A percentile compares a stretch with the other conserved stretches of the same genome.
phyloP scores from a whole-genome alignment of 2,888 invertebrate species.

The Caenorhabditis panamensis region DNA sequence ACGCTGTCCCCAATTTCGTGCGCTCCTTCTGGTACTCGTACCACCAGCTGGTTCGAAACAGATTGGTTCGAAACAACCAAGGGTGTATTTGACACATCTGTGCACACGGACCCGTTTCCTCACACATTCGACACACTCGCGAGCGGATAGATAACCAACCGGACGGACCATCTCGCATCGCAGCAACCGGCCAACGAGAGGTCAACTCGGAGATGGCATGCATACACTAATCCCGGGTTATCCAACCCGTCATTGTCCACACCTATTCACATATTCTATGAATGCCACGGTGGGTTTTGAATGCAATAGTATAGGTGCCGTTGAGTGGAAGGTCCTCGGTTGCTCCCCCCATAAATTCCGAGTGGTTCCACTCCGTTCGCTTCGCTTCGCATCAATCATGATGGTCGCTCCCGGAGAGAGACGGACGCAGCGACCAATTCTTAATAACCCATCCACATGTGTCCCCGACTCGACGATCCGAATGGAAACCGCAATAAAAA shows the following conservation, averaged over 20 bases:
- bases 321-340: background rate
- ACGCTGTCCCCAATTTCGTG: constrained; percentile 9
- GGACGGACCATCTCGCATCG: constrained; percentile 23
- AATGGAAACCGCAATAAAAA: constrained; percentile 56
- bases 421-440: constrained; percentile 36
- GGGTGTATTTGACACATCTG: constrained; percentile 49
- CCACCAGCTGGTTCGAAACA: constrained; percentile 52
- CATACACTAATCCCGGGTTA: constrained; percentile 48
- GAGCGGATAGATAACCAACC: constrained; percentile 20
- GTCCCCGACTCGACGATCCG: constrained; percentile 30
- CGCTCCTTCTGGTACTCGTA: constrained; percentile 31
- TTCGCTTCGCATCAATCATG: constrained; percentile 28
- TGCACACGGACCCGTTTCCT: constrained; percentile 30
- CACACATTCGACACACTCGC: constrained; percentile 32
- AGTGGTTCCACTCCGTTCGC: no score
- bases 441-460: constrained; percentile 43
- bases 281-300: constrained; percentile 7
- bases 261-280: constrained; percentile 47
- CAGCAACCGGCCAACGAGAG: constrained; percentile 35
- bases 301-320: background rate
- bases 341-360: background rate
- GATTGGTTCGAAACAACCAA: constrained; percentile 35
- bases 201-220: constrained; percentile 24
- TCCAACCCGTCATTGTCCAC: constrained; percentile 32
- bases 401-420: constrained; percentile 35